A percentile compares a stretch with the other conserved stretches of the same genome.
Evolutionary conservation across 2,888 invertebrate genomes (phyloP).

Genomic region (Corythucha ciliata): DNA sequence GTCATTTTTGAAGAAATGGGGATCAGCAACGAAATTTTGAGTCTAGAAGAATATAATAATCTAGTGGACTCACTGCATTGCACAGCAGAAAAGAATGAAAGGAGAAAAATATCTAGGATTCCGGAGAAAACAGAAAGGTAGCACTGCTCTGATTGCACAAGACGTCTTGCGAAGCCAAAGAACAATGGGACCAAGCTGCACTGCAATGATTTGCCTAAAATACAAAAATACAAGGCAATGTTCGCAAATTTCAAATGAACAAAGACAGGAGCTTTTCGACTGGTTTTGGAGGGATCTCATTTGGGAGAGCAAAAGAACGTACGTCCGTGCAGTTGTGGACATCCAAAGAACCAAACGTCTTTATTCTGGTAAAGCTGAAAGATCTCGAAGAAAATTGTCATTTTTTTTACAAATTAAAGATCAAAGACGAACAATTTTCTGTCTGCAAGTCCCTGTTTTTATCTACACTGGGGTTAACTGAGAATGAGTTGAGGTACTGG

Average conservation of each 20-base stretch:
- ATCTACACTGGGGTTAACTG: neutral
- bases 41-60: conserved; percentile 7
- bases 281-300: neutral
- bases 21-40: conserved; percentile 2
- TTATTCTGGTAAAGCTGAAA: neutral
- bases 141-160: neutral
- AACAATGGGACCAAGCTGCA: neutral
- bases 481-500: conserved; percentile 1
- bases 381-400: conserved; percentile 8
- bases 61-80: neutral
- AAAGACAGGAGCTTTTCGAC: neutral
- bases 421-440: neutral
- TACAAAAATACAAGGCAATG: neutral
- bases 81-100: conserved; percentile 1
- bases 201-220: neutral
- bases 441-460: conserved; percentile 11
- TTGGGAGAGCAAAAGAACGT: conserved; percentile 12
- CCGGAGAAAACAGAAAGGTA: conserved; percentile 4
- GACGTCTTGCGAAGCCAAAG: neutral
- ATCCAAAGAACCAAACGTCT: conserved; percentile 1
- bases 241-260: neutral
- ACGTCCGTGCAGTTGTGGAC: conserved; percentile 8
- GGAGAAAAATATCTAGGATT: conserved; percentile 7
- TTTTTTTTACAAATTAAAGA: conserved; percentile 11
- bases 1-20: neutral